phyloP scores from a whole-genome alignment of 2,888 invertebrate genomes.

The Hylaea fasciaria region DNA sequence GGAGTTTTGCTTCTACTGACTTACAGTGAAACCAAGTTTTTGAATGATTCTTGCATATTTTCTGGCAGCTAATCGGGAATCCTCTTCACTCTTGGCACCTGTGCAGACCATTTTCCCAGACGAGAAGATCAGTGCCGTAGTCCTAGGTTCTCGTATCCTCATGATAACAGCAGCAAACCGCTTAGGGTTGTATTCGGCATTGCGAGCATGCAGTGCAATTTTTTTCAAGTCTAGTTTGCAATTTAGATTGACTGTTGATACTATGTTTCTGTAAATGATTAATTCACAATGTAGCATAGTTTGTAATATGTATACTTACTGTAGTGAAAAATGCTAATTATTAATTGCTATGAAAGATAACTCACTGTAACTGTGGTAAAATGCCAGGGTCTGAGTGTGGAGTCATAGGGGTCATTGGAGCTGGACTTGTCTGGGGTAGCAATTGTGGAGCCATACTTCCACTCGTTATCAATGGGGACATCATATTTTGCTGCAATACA shows the following conservation, averaged over 20 bases:
- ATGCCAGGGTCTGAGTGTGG: conserved; percentile 97
- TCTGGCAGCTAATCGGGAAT: conserved; percentile 90
- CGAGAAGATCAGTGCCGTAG: conserved; percentile 90
- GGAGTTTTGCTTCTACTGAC: conserved; percentile 44
- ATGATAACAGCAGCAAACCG: conserved; percentile 99
- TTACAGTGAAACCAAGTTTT: conserved; percentile 91
- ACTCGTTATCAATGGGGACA: conserved; percentile 91
- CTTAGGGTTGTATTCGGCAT: conserved; percentile 99
- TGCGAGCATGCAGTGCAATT: conserved; percentile 98
- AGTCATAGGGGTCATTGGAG: conserved; percentile 95
- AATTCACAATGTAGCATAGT: background rate
- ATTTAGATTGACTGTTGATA: conserved; percentile 98
- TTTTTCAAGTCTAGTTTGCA: conserved; percentile 98
- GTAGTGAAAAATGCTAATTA: too few relatives aligned
- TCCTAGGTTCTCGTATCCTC: conserved; percentile 95
- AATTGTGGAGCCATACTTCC: conserved; percentile 85
- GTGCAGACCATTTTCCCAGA: conserved; percentile 95
- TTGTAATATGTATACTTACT: too few relatives aligned
- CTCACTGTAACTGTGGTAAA: conserved; percentile 95
- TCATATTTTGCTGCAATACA: conserved; percentile 89
- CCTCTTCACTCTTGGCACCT: conserved; percentile 92
- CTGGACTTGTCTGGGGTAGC: conserved; percentile 88
- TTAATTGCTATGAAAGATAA: too few relatives aligned
- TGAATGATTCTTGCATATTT: conserved; percentile 95
- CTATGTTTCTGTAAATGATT: conserved; percentile 92